Evolutionary conservation across 1,140 invertebrate genomes (phyloP).

Genomic region (Aradophagus sp.): DNA sequence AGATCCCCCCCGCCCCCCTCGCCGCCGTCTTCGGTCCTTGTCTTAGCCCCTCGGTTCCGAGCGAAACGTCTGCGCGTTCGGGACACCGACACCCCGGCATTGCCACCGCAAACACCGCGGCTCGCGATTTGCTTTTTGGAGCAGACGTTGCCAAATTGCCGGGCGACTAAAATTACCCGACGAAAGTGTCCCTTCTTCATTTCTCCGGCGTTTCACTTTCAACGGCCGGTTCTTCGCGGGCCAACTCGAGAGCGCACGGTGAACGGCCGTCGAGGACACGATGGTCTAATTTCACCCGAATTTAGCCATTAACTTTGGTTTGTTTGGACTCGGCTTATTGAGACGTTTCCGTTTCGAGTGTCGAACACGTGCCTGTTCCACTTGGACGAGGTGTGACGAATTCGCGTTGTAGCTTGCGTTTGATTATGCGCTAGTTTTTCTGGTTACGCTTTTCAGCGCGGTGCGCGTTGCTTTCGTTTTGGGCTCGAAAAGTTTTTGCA

Average conservation of each 20-base stretch:
- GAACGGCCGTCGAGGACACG: too few relatives aligned
- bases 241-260: neutral
- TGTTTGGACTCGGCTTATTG: too few relatives aligned
- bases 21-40: constrained; percentile 25
- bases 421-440: too few relatives aligned
- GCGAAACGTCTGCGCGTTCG: constrained; percentile 6
- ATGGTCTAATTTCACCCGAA: too few relatives aligned
- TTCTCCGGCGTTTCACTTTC: constrained; percentile 55
- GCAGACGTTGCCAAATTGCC: constrained; percentile 72
- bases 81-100: constrained; percentile 28
- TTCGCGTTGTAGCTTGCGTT: too few relatives aligned
- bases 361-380: too few relatives aligned
- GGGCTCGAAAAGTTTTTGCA: too few relatives aligned
- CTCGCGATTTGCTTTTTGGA: constrained; percentile 63
- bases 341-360: too few relatives aligned
- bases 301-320: too few relatives aligned
- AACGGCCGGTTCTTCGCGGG: constrained; percentile 38
- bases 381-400: too few relatives aligned
- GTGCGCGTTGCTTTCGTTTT: too few relatives aligned
- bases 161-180: constrained; percentile 71
- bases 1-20: neutral
- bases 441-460: too few relatives aligned
- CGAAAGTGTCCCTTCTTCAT: constrained; percentile 62
- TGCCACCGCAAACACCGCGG: constrained; percentile 57
- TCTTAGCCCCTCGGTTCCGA: constrained; percentile 3